Percentiles rank a stretch among this genome's conserved stretches.
Conservation (phyloP, 2,113 vertebrate species). For the Cinclus mexicanus region DNA sequence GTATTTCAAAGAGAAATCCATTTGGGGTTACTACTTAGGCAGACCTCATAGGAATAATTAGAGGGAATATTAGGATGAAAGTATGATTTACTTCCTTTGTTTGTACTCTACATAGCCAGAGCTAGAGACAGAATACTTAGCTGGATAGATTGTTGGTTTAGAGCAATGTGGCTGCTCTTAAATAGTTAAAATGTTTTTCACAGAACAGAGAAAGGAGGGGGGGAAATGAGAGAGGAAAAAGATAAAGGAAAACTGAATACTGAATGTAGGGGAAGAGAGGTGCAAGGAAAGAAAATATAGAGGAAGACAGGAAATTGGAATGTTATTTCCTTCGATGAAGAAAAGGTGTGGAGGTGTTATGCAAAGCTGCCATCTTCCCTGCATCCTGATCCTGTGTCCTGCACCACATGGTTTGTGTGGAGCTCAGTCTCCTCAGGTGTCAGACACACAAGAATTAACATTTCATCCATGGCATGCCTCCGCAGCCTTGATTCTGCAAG, state of each 20-base stretch:
- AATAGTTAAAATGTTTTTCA: neutral
- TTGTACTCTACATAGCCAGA: neutral
- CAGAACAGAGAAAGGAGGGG: neutral
- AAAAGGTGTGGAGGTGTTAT: neutral
- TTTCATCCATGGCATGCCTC: slow-evolving; percentile 38
- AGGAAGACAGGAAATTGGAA: neutral
- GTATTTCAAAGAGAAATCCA: neutral
- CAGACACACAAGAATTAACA: slow-evolving; percentile 7
- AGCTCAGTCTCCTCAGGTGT: neutral
- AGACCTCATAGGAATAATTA: neutral
- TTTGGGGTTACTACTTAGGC: neutral
- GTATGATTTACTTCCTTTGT: neutral
- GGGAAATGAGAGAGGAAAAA: neutral
- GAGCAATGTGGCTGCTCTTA: neutral
- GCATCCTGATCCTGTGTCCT: slow-evolving; percentile 3
- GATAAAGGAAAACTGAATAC: neutral
- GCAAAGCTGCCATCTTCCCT: slow-evolving; percentile 22
- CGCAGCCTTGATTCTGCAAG: slow-evolving; percentile 33
- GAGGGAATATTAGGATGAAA: neutral
- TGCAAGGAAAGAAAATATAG: neutral
- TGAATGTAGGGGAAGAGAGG: neutral
- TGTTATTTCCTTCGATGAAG: neutral
- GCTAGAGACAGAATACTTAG: neutral
- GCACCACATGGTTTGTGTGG: neutral
- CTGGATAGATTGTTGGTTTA: neutral